Evolutionary conservation across 2,113 vertebrate species (phyloP).

Genomic region (Bambusicola thoracicus): DNA sequence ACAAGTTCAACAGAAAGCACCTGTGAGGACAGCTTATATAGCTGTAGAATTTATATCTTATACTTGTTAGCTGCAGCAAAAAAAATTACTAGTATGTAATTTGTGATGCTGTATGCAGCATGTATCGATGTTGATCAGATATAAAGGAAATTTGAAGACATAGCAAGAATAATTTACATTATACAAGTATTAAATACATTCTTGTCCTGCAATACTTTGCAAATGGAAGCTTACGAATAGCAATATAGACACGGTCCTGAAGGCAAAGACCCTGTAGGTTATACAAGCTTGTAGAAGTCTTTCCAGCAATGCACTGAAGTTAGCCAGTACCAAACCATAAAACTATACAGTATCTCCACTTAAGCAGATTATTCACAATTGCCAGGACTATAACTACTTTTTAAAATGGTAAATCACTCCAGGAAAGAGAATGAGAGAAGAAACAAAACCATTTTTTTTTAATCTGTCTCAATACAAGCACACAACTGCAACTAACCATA

Average conservation of each 20-base stretch:
- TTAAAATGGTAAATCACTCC: not conserved
- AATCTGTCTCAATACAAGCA: not conserved
- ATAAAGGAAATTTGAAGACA: not conserved
- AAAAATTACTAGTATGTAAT: not conserved
- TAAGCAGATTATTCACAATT: not conserved
- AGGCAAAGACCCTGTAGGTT: accelerated
- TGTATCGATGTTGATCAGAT: not conserved
- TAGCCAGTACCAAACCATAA: not conserved
- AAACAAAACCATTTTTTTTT: not conserved
- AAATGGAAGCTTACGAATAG: not conserved
- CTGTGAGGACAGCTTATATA: not conserved
- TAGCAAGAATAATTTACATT: not conserved
- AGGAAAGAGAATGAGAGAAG: not conserved
- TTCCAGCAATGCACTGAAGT: not conserved
- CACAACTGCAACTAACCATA: not conserved
- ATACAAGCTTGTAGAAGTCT: not conserved
- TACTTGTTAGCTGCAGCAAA: not conserved
- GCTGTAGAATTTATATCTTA: not conserved
- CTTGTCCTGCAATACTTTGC: not conserved
- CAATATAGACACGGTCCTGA: not conserved
- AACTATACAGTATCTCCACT: accelerated
- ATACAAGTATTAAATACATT: not conserved
- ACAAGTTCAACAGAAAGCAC: not conserved
- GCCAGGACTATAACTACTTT: not conserved
- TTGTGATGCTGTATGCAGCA: not conserved